These are phyloP conservation scores for Byasa hedistus DNA, from an alignment of 2,888 invertebrate species.

Conservation along the genomic window DNA sequence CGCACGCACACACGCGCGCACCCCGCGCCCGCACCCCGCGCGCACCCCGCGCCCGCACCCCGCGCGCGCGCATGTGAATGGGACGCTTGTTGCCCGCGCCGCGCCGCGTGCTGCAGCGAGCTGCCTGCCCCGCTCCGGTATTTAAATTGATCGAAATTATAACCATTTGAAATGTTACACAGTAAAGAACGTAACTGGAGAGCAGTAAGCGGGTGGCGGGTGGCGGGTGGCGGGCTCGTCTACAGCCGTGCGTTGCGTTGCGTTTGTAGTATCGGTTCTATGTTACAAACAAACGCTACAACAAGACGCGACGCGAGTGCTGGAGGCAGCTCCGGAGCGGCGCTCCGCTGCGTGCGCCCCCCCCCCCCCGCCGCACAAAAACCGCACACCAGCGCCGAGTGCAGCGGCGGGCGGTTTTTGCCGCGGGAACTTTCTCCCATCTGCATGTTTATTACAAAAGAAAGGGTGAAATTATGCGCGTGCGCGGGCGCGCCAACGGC, in stretches of 20 bases:
- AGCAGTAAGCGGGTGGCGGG: no score
- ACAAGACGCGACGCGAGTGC: no score
- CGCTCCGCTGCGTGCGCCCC: neutral
- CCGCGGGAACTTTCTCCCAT: slow-evolving; percentile 75
- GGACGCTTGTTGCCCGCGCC: slow-evolving; percentile 61
- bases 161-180: no score
- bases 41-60: no score
- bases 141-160: no score
- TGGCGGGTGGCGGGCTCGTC: no score
- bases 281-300: no score
- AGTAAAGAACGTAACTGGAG: no score
- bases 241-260: no score
- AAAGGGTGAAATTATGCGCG: slow-evolving; percentile 75
- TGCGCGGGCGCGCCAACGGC: slow-evolving; percentile 69
- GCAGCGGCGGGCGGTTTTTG: slow-evolving; percentile 70
- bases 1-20: no score
- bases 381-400: slow-evolving; percentile 60
- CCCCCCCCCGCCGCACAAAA: slow-evolving; percentile 45
- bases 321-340: neutral
- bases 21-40: slow-evolving; percentile 65
- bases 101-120: neutral
- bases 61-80: slow-evolving; percentile 76
- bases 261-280: no score
- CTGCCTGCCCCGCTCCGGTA: neutral
- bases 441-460: slow-evolving; percentile 73